A percentile compares a stretch with the other conserved stretches of the same genome.
phyloP scores from a whole-genome alignment of 2,888 invertebrate species.

The Thera obeliscata region DNA sequence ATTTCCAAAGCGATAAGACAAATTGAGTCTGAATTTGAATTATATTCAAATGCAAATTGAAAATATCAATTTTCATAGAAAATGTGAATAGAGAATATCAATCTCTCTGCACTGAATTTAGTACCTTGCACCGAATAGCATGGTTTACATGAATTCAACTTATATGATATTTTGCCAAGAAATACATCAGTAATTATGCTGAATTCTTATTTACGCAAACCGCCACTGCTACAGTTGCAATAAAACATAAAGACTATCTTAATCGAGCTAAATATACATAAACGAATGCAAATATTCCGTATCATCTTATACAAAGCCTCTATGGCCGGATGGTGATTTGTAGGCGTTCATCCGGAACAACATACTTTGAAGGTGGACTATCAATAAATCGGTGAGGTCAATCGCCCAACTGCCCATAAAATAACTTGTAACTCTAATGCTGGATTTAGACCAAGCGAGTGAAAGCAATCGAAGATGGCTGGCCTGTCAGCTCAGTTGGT shows the following conservation, averaged over 20 bases:
- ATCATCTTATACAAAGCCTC: constrained; percentile 55
- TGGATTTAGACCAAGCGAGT: not conserved
- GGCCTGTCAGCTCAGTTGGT: too few species aligned
- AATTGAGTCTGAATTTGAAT: too few species aligned
- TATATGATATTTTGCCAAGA: too few species aligned
- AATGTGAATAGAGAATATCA: not conserved
- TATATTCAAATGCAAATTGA: too few species aligned
- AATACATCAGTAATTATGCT: not conserved
- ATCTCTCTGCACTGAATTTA: not conserved
- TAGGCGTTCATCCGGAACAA: constrained; percentile 66
- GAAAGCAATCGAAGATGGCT: not conserved
- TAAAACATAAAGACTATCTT: constrained; percentile 51
- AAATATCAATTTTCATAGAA: too few species aligned
- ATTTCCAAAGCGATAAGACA: too few species aligned
- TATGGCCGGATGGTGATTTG: constrained; percentile 60
- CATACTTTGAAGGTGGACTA: constrained; percentile 51
- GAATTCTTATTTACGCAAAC: not conserved
- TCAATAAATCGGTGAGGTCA: constrained; percentile 59
- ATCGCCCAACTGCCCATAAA: constrained; percentile 60
- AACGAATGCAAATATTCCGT: constrained; percentile 65
- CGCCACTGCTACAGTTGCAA: constrained; percentile 7
- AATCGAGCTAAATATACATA: constrained; percentile 48
- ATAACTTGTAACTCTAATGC: constrained; percentile 21
- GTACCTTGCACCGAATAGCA: not conserved
- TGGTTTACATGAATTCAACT: not conserved